Base-by-base conservation (phyloP, 2,797 vertebrate species). In the Siniperca obscura region DNA sequence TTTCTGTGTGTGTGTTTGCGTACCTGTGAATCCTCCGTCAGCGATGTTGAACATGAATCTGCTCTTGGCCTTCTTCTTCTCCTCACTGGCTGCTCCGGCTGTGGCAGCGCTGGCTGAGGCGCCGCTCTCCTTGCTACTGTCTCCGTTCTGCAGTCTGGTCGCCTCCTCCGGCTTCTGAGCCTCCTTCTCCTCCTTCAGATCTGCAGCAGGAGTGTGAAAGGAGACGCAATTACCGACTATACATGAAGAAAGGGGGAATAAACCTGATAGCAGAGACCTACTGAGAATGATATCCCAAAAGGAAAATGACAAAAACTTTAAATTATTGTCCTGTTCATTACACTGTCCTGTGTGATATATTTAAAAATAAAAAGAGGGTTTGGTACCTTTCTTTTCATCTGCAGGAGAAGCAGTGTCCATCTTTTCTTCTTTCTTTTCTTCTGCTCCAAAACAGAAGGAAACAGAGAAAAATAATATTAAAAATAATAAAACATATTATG, bases 1-100 rank as follows among this genome's bases (percentile, higher is more conserved):
- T 71, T 22, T 30, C 7, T 30, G 1, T 3, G 38, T 66, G 65
- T 56, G 22, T 38, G 60, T n/a, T 25, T 68, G 0, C 1, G 11
- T 77, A 99, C 98, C 98, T 87, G 98, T 99, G 93, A 99, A 99
- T n/a, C 98, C 98, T 70, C 98, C 98, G 38, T 99, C 98, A 30
- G 98, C 98, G 50, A 99, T 99, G 95, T 99, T 99, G 92, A 99
- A 99, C 98, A 99, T 99, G 94, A 99, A 99, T 19, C 98, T 96
- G 62, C 96, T 97, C 90, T 99, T 99, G 62, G 94, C 96, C 88
- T 97, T 99, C 91, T 97, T 98, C 91, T 97, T 98, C 87, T 99
- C 98, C 46, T 99, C 98, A 25, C 86, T 94, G 22, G 90, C 84
- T 10, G 89, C 90, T 2, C 71, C 68, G 0, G 55, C n/a, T 0